Evolutionary conservation across 2,888 invertebrate genomes (phyloP).

Genomic region (Eupithecia vulgata): DNA sequence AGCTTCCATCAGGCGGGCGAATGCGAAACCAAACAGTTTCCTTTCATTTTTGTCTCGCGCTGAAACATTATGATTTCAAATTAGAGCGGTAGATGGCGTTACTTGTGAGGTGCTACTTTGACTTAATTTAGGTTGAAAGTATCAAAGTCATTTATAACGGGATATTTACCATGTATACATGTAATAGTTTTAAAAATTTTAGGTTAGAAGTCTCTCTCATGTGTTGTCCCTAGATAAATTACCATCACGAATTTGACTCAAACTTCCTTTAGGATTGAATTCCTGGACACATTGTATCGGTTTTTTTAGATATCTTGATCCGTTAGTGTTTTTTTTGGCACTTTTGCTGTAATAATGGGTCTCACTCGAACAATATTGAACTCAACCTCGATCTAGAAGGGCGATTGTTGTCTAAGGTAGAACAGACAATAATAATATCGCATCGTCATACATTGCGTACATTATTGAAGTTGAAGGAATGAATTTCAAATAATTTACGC

Average conservation of each 20-base stretch:
- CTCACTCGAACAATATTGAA: neutral
- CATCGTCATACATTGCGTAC: too few relatives aligned
- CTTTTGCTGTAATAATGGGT: neutral
- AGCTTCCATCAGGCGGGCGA: conserved; percentile 94
- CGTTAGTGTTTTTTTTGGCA: neutral
- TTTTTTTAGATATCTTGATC: too few relatives aligned
- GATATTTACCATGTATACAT: too few relatives aligned
- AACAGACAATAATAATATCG: too few relatives aligned
- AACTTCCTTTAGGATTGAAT: neutral
- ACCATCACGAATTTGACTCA: neutral
- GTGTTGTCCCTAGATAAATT: neutral
- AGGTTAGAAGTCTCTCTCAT: too few relatives aligned
- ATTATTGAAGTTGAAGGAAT: too few relatives aligned
- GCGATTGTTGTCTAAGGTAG: too few relatives aligned
- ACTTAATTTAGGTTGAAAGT: neutral
- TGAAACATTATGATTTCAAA: conserved; percentile 55
- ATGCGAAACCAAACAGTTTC: conserved; percentile 95
- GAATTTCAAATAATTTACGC: too few relatives aligned
- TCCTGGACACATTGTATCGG: too few relatives aligned
- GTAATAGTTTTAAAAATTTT: too few relatives aligned
- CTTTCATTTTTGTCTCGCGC: conserved; percentile 95
- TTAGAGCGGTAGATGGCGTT: neutral
- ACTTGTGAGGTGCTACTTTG: neutral
- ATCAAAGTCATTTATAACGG: too few relatives aligned
- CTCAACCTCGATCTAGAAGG: too few relatives aligned